A percentile compares a stretch with the other conserved stretches of the same genome.
Evolutionary conservation across 2,797 vertebrate genomes (phyloP).

Genomic region (Aldrovandia affinis): DNA sequence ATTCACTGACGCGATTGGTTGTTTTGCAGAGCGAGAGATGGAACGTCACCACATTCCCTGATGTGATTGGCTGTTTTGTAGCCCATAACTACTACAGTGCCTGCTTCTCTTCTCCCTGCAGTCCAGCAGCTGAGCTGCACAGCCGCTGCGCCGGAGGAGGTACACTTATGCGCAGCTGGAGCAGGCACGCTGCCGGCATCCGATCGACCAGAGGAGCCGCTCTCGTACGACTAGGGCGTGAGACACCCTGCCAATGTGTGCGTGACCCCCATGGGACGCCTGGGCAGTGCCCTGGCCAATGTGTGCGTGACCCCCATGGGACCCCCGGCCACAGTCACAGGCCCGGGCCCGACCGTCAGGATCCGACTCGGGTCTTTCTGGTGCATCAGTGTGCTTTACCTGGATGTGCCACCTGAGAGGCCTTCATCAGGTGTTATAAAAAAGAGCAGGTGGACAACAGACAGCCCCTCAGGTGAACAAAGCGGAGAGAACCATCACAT

Average conservation of each 20-base stretch:
- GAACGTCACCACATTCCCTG: too few relatives aligned
- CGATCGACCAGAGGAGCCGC: background rate
- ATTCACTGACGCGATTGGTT: too few relatives aligned
- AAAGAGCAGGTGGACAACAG: background rate
- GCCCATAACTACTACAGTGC: too few relatives aligned
- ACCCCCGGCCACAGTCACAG: too few relatives aligned
- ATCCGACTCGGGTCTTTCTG: background rate
- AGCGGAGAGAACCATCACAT: background rate
- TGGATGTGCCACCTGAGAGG: background rate
- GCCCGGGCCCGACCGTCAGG: background rate
- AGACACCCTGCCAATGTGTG: background rate
- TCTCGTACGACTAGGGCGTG: background rate
- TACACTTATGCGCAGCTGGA: background rate
- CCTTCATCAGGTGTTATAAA: background rate
- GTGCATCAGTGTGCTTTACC: background rate
- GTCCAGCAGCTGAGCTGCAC: background rate
- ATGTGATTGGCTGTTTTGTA: too few relatives aligned
- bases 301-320: background rate
- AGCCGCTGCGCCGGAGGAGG: background rate
- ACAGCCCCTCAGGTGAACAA: background rate
- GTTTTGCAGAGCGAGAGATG: too few relatives aligned
- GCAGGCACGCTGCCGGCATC: background rate
- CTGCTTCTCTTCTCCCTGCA: background rate
- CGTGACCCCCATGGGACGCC: background rate
- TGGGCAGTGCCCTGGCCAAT: background rate